A percentile compares a stretch with the other conserved stretches of the same genome.
Conservation (phyloP, 2,888 invertebrate genomes). For the Chymomyza caudatula region DNA sequence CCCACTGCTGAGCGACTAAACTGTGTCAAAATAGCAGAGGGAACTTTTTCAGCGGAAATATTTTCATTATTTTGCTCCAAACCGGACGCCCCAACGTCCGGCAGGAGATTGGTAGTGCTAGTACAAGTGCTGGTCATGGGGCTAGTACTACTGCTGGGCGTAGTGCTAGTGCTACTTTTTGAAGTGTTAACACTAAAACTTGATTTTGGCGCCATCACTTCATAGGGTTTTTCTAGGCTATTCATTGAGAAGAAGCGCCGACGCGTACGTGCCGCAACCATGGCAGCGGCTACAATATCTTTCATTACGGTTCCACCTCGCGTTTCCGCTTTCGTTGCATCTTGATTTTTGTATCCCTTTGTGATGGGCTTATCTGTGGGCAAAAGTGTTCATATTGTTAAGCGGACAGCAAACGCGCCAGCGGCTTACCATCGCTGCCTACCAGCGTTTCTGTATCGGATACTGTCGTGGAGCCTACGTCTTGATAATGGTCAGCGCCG, state of each 20-base stretch:
- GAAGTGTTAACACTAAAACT: neutral
- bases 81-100: neutral
- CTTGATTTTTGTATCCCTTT: too few species aligned
- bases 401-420: neutral
- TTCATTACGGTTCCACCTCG: too few species aligned
- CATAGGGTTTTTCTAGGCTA: too few species aligned
- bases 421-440: constrained; percentile 29
- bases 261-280: constrained; percentile 16
- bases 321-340: too few species aligned
- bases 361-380: neutral
- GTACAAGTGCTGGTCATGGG: constrained; percentile 15
- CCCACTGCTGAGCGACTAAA: constrained; percentile 91
- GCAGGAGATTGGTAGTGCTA: neutral
- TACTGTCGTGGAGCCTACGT: constrained; percentile 28
- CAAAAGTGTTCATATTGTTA: neutral
- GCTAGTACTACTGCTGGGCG: constrained; percentile 10
- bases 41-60: neutral
- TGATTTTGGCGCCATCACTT: constrained; percentile 4
- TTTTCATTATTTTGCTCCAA: neutral
- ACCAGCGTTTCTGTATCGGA: constrained; percentile 56
- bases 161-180: neutral
- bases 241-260: constrained; percentile 44
- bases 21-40: constrained; percentile 79
- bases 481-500: constrained; percentile 39
- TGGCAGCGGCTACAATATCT: constrained; percentile 46